A percentile compares a stretch with the other conserved stretches of the same genome.
Conservation (phyloP, 2,888 invertebrate species). For the Dascillus cervinus region DNA sequence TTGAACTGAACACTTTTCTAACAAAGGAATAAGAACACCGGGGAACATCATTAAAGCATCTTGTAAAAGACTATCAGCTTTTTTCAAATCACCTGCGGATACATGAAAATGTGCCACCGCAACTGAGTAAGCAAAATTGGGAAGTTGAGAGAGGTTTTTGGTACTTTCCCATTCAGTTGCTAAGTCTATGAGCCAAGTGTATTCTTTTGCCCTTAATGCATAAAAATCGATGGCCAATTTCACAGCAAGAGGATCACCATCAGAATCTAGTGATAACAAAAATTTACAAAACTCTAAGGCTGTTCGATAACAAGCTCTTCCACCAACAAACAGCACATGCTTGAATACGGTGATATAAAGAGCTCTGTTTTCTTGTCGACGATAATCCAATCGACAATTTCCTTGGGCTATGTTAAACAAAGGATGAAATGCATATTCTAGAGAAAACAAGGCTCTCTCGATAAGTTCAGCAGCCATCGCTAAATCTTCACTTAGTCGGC, state of each 20-base stretch:
- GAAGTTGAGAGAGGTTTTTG: conserved; percentile 69
- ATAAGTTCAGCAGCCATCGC: conserved; percentile 71
- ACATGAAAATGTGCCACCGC: conserved; percentile 65
- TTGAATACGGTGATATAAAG: conserved; percentile 76
- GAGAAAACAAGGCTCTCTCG: conserved; percentile 67
- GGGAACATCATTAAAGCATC: conserved; percentile 78
- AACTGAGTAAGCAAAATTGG: conserved; percentile 80
- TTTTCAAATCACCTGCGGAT: conserved; percentile 41
- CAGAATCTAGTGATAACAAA: conserved; percentile 68
- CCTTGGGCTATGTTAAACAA: conserved; percentile 69
- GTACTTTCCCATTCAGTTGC: conserved; percentile 50
- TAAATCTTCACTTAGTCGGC: conserved; percentile 69
- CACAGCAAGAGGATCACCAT: conserved; percentile 68
- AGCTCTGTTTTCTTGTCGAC: conserved; percentile 72
- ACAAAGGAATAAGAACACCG: conserved; percentile 58
- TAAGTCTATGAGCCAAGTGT: conserved; percentile 53
- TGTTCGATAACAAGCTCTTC: conserved; percentile 74
- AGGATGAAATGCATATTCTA: conserved; percentile 74
- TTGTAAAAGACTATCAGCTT: conserved; percentile 60
- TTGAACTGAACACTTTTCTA: conserved; percentile 70
- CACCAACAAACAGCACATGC: conserved; percentile 69
- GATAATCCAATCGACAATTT: conserved; percentile 68
- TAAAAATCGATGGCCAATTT: conserved; percentile 75
- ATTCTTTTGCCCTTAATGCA: conserved; percentile 67
- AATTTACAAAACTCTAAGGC: conserved; percentile 83